Base-by-base conservation (phyloP, 2,797 vertebrate genomes). In the Anguilla obscura region DNA sequence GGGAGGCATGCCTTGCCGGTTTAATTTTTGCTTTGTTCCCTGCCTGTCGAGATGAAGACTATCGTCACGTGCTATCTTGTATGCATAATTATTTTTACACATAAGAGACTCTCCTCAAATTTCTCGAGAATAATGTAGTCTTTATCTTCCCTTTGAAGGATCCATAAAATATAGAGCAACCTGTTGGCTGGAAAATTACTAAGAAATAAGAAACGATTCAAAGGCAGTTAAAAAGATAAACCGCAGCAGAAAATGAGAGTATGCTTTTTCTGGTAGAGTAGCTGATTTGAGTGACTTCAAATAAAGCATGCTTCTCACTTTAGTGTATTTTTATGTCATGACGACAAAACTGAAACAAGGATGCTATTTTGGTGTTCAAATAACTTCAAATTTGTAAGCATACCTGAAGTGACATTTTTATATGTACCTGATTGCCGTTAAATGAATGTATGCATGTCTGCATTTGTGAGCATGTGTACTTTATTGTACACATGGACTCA, bases 11-110 rank as follows among this genome's bases (percentile, higher is more conserved):
- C 79, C 54, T 30, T 91, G 90, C 84, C 40, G 27, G 88, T 89
- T 90, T 92, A 92, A 91, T 82, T 69, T n/a, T 52, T 27, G 86
- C 82, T 88, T 83, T 54, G 85, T 89, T 87, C 90, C 88, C 24
- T 85, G 30, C 40, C 30, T 58, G 58, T 76, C 48, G 4, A 48
- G 63, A 71, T 66, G 89, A 90, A 76, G 90, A 86, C 90, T 90
- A 86, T 84, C n/a, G 24, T 52, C n/a, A 54, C 36, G 48, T 48
- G 86, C 80, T 80, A 63, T 84, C 85, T 76, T 76, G 74, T 12
- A 76, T 21, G 74, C 18, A 40, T 14, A 76, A 76, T 76, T 76
- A 76, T 76, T 40, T 76, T 36, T 36, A 76, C 74, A 40, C 36
- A 40, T 76, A 40, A 40, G 36, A 40, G 14, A 76, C 2, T 36